Base-by-base conservation (phyloP, 2,797 vertebrate genomes). In the Erithacus rubecula region DNA sequence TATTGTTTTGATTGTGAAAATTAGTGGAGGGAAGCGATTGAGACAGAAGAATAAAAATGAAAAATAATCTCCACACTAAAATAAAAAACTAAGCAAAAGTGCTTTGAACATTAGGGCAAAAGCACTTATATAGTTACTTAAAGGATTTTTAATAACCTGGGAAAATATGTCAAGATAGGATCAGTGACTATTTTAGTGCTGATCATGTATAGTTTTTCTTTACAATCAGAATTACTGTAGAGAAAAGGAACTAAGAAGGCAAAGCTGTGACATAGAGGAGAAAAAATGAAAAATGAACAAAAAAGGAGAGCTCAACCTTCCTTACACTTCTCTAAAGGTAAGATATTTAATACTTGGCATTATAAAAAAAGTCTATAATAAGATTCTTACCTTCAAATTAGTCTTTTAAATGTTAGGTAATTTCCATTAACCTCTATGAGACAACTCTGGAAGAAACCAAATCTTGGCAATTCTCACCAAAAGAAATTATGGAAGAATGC, bases 11-110 rank as follows among this genome's bases (percentile, higher is more conserved):
- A 64, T 32, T 69, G 6, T 22, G 16, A 64, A 64, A 71, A 8
- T 3, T 70, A 12, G 1, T 3, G 3, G 7, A 29, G 26, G 19
- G 15, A 13, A 7, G 2, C 1, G 12, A 59, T 19, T 74, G 2
- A 8, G 3, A 26, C 2, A 36, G 6, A 6, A 62, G 13, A 43
- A 52, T 20, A 32, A 16, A 16, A 32, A 39, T 0, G 0, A 32
- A 47, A n/a, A 58, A 58, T 4, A 36, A 21, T 23, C 15, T 17
- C 1, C 2, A 34, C 0, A 0, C 1, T 17, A 34, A 63, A 78
- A 59, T 27, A 47, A 43, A 47, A 47, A 64, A 2, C 9, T 63
- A 52, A 83, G 15, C 5, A 83, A 12, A 5, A 37, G 19, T 52
- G 6, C 1, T 63, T 77, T 74, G 23, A 82, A 39, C 22, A 20